A percentile compares a stretch with the other conserved stretches of the same genome.
phyloP scores from a whole-genome alignment of 2,888 invertebrate genomes.

The Ditylenchus weischeri region DNA sequence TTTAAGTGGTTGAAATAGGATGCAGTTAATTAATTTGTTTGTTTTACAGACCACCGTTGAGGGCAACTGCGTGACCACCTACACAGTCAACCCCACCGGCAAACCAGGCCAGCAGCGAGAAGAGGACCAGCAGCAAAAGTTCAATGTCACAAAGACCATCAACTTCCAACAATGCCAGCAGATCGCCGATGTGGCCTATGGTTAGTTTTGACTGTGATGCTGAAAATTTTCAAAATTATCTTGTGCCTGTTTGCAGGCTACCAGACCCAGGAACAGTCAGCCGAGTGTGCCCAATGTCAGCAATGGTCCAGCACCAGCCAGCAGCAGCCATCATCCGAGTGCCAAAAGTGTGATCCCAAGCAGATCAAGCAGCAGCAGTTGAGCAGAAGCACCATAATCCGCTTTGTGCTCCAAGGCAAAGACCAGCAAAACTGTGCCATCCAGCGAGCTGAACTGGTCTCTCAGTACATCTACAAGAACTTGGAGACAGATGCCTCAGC shows the following conservation, averaged over 20 bases:
- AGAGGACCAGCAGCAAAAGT: conserved; percentile 25
- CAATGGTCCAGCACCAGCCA: conserved; percentile 24
- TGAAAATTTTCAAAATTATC: neutral
- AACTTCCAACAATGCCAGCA: conserved; percentile 61
- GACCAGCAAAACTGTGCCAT: no score
- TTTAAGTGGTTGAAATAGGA: no score
- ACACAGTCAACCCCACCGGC: conserved; percentile 25
- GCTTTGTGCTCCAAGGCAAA: conserved; percentile 35
- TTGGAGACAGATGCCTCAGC: neutral
- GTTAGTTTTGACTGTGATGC: conserved; percentile 17
- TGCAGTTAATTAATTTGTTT: no score
- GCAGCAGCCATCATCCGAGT: neutral
- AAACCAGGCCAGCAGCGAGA: neutral
- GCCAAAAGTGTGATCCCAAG: no score
- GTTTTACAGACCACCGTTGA: conserved; percentile 24
- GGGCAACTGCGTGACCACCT: conserved; percentile 31
- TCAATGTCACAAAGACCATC: conserved; percentile 59
- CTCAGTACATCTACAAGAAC: conserved; percentile 46
- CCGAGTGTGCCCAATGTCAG: neutral
- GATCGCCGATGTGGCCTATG: conserved; percentile 46
- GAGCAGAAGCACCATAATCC: conserved; percentile 37
- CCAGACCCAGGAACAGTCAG: no score
- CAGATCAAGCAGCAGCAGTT: no score
- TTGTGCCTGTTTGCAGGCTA: no score
- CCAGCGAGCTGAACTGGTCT: conserved; percentile 24